A percentile compares a stretch with the other conserved stretches of the same genome.
These are phyloP conservation scores for Rhagonycha lutea DNA, from an alignment of 2,888 invertebrate species.

Conservation along the genomic window DNA sequence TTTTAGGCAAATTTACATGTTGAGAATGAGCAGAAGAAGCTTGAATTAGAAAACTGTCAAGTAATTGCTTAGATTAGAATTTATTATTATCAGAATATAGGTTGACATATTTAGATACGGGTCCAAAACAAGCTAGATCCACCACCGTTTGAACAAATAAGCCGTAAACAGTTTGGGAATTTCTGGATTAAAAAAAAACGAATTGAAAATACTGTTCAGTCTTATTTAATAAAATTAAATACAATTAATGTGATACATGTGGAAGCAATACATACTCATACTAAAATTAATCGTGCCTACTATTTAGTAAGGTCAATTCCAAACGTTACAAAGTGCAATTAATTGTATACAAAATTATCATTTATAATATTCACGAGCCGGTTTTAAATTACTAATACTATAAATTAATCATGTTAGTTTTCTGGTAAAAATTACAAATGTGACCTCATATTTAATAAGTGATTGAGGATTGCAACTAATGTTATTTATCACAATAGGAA, in stretches of 20 bases:
- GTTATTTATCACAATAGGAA: conserved; percentile 26
- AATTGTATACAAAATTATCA: conserved; percentile 1
- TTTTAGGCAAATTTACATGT: not conserved
- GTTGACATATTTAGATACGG: too few species aligned
- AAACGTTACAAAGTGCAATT: conserved; percentile 15
- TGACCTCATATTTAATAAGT: conserved; percentile 5
- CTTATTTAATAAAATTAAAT: conserved; percentile 22
- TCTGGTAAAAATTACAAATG: not conserved
- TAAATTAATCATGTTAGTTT: conserved; percentile 11
- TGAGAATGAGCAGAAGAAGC: not conserved
- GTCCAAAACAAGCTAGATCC: too few species aligned
- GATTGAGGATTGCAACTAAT: conserved; percentile 12
- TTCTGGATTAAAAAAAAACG: not conserved
- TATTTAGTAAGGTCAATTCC: conserved; percentile 7
- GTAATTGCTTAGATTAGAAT: not conserved
- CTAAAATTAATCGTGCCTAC: conserved; percentile 12
- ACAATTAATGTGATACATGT: conserved; percentile 8
- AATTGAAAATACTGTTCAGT: conserved; percentile 11
- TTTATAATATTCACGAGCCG: conserved; percentile 1
- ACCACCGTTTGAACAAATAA: too few species aligned
- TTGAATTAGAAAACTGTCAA: not conserved
- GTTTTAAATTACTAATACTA: conserved; percentile 11
- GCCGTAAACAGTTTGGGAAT: too few species aligned
- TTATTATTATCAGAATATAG: too few species aligned
- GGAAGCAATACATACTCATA: conserved; percentile 18